These are phyloP conservation scores for Stenichneumon culpator DNA, from an alignment of 2,888 invertebrate species.

Conservation along the genomic window DNA sequence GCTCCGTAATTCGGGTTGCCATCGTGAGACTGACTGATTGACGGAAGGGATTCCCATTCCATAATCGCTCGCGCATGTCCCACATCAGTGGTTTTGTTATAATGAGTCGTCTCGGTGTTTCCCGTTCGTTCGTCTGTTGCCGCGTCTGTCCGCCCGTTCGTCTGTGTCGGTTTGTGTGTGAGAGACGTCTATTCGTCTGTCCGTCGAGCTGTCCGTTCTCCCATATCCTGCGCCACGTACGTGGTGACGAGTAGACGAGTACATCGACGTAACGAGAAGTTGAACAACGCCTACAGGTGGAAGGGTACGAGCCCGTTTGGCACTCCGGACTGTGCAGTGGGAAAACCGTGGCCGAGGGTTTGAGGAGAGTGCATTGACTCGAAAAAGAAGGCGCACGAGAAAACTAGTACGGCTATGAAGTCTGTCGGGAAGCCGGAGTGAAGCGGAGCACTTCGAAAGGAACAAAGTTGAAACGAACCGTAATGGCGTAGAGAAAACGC, in stretches of 20 bases:
- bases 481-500: background rate
- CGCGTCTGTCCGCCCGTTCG: conserved; percentile 11
- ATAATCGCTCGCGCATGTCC: background rate
- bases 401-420: conserved; percentile 5
- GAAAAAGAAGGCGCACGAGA: background rate
- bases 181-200: conserved; percentile 5
- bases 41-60: background rate
- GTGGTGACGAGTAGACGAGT: no score
- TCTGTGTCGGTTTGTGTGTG: conserved; percentile 4
- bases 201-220: conserved; percentile 2
- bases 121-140: background rate
- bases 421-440: conserved; percentile 9
- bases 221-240: background rate
- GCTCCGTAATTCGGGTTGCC: background rate
- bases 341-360: background rate
- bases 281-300: background rate
- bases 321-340: background rate
- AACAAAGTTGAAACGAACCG: conserved; percentile 21
- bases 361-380: conserved; percentile 10
- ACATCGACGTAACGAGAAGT: conserved; percentile 15
- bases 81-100: background rate
- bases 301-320: background rate
- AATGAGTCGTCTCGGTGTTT: conserved; percentile 11
- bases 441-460: conserved; percentile 9
- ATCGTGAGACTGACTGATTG: background rate